Conservation (phyloP, 2,888 invertebrate species). For the Melitaea athalia region DNA sequence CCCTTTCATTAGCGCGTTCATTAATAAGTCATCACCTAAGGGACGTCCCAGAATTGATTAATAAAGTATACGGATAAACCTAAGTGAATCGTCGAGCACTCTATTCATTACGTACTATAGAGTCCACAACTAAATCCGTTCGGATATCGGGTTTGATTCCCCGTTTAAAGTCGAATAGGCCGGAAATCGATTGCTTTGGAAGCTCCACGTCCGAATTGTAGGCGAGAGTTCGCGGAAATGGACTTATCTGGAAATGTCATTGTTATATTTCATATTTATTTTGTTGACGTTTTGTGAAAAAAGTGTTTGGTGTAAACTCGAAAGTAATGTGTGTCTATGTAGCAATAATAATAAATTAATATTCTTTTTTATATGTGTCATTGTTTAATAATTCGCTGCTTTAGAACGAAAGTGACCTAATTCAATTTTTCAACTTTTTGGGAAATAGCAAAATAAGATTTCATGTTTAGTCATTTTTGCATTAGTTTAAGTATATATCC, state of each 20-base stretch:
- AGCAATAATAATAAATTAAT: too few species aligned
- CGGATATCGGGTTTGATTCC: conserved; percentile 79
- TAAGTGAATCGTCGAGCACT: conserved; percentile 45
- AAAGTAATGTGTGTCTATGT: too few species aligned
- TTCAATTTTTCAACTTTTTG: too few species aligned
- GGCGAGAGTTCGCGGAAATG: conserved; percentile 45
- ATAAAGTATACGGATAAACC: conserved; percentile 39
- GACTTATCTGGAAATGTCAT: conserved; percentile 37
- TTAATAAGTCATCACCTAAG: conserved; percentile 24
- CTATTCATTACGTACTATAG: conserved; percentile 73
- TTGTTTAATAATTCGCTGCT: too few species aligned
- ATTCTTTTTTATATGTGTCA: too few species aligned
- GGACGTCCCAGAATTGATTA: conserved; percentile 27
- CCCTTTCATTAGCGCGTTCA: conserved; percentile 17
- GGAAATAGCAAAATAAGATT: too few species aligned
- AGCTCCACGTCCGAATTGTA: conserved; percentile 70
- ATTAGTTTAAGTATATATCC: too few species aligned
- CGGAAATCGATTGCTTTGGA: conserved; percentile 81
- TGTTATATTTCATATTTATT: conserved; percentile 17
- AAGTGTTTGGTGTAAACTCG: background rate
- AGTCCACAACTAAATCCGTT: conserved; percentile 75
- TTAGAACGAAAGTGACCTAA: too few species aligned
- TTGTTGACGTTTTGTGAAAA: background rate
- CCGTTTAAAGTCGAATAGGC: conserved; percentile 81
- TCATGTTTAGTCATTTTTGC: too few species aligned